Base-by-base conservation (phyloP, 2,888 invertebrate genomes). In the Ennomos fuscantarius region DNA sequence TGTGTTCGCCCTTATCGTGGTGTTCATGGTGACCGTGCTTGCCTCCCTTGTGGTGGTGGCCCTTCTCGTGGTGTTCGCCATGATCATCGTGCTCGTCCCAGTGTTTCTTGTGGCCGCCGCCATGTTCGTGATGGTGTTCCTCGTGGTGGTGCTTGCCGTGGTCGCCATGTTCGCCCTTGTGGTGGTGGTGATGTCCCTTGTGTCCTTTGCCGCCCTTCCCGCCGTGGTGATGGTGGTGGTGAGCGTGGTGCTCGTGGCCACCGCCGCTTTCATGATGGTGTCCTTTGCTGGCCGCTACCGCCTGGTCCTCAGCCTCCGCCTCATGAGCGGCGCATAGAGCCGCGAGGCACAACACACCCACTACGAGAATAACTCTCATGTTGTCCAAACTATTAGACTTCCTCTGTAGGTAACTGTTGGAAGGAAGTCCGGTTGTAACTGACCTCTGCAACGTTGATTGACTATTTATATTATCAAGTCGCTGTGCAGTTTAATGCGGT, bases 11-110 rank as follows among this genome's bases (percentile, higher is more conserved):
- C 79, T 97, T 97, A 77, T 97, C 96, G 84, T 96, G 96, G 37
- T 96, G 96, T 69, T 96, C 96, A 73, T 96, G 95, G 75, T 96
- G 95, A n/a, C 95, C 95, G 79, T 95, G 95, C 78, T 96, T 96
- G 34, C 94, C 95, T 8, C 95, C 96, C 78, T 96, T 96, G 79
- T 96, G 95, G 62, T 95, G 95, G 70, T 96, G 95, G 6, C 95
- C 96, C 46, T 94, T 93, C 61, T 96, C 96, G 76, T 96, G 95
- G 75, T 96, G 96, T 36, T 95, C 94, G 0, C 95, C 95, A 72
- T 96, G 94, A 72, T 96, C 94, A 46, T 95, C 95, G 53, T 94
- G 94, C 78, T 96, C 95, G 64, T 96, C 95, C 87, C 96, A 95
- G 73, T 96, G 95, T 58, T 95, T 94, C 82, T 96, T 96, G 86